Evolutionary conservation across 2,797 vertebrate species (phyloP).

Genomic region (Antrozous pallidus): DNA sequence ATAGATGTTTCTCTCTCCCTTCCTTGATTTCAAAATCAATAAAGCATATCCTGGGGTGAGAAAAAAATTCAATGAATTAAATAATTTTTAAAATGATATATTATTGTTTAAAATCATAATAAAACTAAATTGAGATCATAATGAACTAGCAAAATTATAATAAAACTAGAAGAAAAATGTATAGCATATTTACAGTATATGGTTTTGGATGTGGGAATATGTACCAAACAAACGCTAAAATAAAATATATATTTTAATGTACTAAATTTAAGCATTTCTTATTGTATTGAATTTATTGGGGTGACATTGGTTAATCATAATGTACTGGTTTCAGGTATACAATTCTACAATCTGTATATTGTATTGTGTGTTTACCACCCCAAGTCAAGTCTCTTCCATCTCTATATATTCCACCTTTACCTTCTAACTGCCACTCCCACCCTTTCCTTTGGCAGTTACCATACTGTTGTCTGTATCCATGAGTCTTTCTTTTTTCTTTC

Average conservation of each 20-base stretch:
- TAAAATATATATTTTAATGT: not conserved
- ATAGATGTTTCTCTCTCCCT: not conserved
- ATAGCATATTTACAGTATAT: not conserved
- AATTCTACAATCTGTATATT: not conserved
- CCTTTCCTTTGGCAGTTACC: not conserved
- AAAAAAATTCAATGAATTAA: not conserved
- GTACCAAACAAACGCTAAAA: not conserved
- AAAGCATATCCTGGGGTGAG: not conserved
- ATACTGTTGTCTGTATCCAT: not conserved
- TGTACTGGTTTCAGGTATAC: not conserved
- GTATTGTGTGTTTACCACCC: not conserved
- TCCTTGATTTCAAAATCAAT: not conserved
- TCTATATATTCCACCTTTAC: not conserved
- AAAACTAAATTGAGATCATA: not conserved
- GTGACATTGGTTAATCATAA: not conserved
- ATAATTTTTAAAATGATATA: not conserved
- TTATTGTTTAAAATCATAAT: not conserved
- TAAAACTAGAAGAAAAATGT: not conserved
- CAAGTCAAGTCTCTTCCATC: not conserved
- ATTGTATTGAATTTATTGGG: not conserved
- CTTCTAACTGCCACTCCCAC: not conserved
- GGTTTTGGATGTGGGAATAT: not conserved
- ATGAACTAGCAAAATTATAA: not conserved
- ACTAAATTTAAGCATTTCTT: slow-evolving; percentile 14
- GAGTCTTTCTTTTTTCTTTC: not conserved